A percentile compares a stretch with the other conserved stretches of the same genome.
These are phyloP conservation scores for Psittacus erithacus DNA, from an alignment of 2,113 vertebrate genomes.

Conservation along the genomic window DNA sequence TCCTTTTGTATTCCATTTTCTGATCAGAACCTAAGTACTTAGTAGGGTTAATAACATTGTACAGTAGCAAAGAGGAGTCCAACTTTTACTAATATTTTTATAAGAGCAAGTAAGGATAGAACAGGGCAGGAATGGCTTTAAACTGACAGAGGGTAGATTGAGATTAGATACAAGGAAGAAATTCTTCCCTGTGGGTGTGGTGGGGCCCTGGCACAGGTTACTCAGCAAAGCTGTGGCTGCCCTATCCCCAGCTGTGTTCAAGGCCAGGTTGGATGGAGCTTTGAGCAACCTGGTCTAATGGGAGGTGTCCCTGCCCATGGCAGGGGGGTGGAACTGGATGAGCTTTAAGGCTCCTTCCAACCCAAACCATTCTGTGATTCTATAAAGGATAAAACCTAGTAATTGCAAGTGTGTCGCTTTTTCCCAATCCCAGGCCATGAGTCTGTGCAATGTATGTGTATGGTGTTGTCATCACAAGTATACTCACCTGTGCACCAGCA, in stretches of 20 bases:
- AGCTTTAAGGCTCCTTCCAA: not conserved
- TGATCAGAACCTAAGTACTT: not conserved
- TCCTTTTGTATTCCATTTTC: not conserved
- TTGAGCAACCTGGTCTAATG: not conserved
- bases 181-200: not conserved
- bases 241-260: not conserved
- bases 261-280: not conserved
- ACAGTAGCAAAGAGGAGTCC: not conserved
- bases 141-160: not conserved
- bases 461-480: rapidly evolving
- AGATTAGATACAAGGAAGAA: not conserved
- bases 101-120: not conserved
- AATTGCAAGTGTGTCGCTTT: rapidly evolving
- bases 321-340: not conserved
- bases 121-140: not conserved
- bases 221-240: not conserved
- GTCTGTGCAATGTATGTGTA: not conserved
- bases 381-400: not conserved
- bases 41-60: not conserved
- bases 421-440: no score
- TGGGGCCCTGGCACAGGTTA: not conserved
- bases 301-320: not conserved
- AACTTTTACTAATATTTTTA: not conserved
- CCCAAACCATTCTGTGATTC: not conserved
- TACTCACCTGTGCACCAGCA: rapidly evolving